Evolutionary conservation across 2,888 invertebrate species (phyloP), one percentile per base, ranked within the genome.

Genomic region (Nycteola revayana): DNA sequence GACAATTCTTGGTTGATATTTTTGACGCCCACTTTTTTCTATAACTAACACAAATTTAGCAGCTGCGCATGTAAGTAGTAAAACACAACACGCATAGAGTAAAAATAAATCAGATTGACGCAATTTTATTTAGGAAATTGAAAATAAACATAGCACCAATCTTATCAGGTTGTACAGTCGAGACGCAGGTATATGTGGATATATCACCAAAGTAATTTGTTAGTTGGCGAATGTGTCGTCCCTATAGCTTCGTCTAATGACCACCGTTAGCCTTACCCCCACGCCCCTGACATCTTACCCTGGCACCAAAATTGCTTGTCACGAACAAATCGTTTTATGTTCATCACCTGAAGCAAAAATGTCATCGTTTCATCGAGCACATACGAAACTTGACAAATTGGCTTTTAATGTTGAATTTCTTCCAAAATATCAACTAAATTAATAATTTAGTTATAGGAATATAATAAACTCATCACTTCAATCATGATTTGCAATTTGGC

Each of bases 161-260:
- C 42, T 42, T 43, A 49, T 61, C 54, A 71, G 71, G 68, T 86
- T 85, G 85, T 88, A 83, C 85, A 85, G 83, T 80, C 82, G 81
- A 78, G 54, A 38, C 52, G 66, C 54, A 64, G 72, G 70, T 73
- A 72, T 70, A 68, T 63, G 65, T 67, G 75, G 60, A 73, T 60
- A 68, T 64, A 69, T 80, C 83, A 80, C 82, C 52, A 65, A 74
- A 75, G 75, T 73, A 76, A 80, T 80, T 69, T 75, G 68, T 81
- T 86, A 85, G 85, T 70, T 78, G 80, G 80, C 82, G 75, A 87
- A 84, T 86, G 84, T 86, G 77, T 68, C 79, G 86, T 85, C 80
- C 81, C 73, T 66, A 61, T 76, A 82, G 85, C 82, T 79, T 82
- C 78, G 75, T 75, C 68, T 69, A 77, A 79, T 71, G 73, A 72